A percentile compares a stretch with the other conserved stretches of the same genome.
Conservation (phyloP, 2,113 vertebrate genomes). For the Holacanthus passer region DNA sequence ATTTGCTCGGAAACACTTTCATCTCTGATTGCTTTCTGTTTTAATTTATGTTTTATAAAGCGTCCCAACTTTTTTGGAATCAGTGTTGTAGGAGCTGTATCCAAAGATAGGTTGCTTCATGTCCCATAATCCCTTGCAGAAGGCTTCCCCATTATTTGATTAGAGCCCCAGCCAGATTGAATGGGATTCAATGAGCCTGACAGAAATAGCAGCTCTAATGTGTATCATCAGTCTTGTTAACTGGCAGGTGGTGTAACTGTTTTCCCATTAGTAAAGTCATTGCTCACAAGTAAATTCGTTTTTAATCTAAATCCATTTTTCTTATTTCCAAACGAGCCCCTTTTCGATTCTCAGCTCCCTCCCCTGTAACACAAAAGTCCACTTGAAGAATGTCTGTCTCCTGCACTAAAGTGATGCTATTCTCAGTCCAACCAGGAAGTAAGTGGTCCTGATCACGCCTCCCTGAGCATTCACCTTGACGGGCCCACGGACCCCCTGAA, state of each 20-base stretch:
- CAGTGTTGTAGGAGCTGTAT: neutral
- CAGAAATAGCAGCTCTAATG: conserved; percentile 9
- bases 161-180: neutral
- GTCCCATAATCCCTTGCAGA: conserved; percentile 18
- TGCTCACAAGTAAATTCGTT: neutral
- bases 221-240: conserved; percentile 7
- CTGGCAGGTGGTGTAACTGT: neutral
- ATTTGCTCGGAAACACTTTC: too few relatives aligned
- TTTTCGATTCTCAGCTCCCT: neutral
- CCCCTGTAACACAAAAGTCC: neutral
- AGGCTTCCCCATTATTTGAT: neutral
- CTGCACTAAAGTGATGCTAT: neutral
- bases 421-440: conserved; percentile 61
- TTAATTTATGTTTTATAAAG: too few relatives aligned
- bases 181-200: conserved; percentile 23
- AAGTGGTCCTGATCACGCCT: conserved; percentile 45
- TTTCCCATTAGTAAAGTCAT: neutral
- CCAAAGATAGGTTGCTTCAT: neutral
- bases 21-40: too few relatives aligned
- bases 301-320: neutral
- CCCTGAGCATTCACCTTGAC: conserved; percentile 74
- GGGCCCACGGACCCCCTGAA: conserved; percentile 23
- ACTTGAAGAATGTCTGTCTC: neutral
- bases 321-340: neutral
- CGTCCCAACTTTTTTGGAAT: too few relatives aligned